Evolutionary conservation across 35 echinoderm and acorn worm genomes (phyloP), one percentile per base, ranked within the genome.

Genomic region (Eucidaris tribuloides): DNA sequence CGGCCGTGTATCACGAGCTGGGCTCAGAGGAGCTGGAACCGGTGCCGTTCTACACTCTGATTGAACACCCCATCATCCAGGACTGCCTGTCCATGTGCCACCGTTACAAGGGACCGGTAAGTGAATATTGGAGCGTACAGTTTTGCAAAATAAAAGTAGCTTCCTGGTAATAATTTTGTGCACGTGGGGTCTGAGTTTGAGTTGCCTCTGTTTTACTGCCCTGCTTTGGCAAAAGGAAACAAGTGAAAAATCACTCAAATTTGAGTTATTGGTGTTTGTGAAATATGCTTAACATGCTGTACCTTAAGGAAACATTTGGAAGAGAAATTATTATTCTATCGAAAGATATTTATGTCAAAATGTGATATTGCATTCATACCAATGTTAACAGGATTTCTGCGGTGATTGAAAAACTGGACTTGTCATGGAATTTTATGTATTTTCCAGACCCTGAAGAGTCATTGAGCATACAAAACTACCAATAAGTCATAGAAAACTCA

Each of bases 61-160:
- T 97, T 38, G 82, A 88, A 27, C 94, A 97, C 65, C 94, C 94
- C 36, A 97, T 97, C 74, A 97, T 97, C 48, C 86, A 85, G 24
- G 94, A 97, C 42, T 97, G 94, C 52, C 82, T 97, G 30, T 70
- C 89, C 2, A 70, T 97, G 62, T 89, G 90, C 52, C 86, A 86
- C 40, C 82, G 81, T 27, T 97, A 85, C 76, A 97, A 92, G 62
- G 58, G 85, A 77, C 89, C 94, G 5, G 94, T 97, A 86, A 92
- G 94, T 86, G 19, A 2, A 48, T 20, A 29, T 19, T 15, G 25
- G 34, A 33, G 31, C 29, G 5, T 9, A 9, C 25, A 7, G 6
- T 7, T 37, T 6, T 77, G 17, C 20, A 7, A 13, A 24, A 18
- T 15, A 32, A n/a, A 34, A 74, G 11, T 42, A 4, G 52, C 29